A percentile compares a stretch with the other conserved stretches of the same genome.
Evolutionary conservation across 2,888 invertebrate genomes (phyloP).

Genomic region (Hoplodrina blanda): DNA sequence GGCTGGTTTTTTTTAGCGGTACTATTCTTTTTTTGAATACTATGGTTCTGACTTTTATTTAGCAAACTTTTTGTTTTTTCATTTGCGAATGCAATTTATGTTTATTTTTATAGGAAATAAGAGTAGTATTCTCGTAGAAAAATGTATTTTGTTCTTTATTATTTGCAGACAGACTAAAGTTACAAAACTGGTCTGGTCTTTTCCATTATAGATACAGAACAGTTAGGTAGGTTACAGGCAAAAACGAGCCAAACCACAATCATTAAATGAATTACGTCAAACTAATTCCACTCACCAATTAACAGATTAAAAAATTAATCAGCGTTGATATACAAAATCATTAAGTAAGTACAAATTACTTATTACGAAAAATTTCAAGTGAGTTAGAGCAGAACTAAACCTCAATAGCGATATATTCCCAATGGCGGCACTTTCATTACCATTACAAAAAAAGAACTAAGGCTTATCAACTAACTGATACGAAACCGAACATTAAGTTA

Average conservation of each 20-base stretch:
- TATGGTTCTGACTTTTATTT: conserved; percentile 21
- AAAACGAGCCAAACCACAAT: too few relatives aligned
- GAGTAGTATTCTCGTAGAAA: not conserved
- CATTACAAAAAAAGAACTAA: not conserved
- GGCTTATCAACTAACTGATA: conserved; percentile 29
- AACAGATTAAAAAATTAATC: too few relatives aligned
- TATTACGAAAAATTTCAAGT: too few relatives aligned
- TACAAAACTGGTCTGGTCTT: too few relatives aligned
- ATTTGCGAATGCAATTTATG: conserved; percentile 22
- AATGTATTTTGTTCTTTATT: too few relatives aligned
- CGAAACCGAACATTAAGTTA: conserved; percentile 20
- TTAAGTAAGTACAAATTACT: too few relatives aligned
- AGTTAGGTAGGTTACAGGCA: too few relatives aligned
- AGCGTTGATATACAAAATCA: too few relatives aligned
- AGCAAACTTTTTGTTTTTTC: conserved; percentile 4
- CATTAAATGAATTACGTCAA: too few relatives aligned
- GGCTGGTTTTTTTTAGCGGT: conserved; percentile 29
- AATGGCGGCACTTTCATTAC: not conserved
- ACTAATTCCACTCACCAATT: too few relatives aligned
- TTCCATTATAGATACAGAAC: too few relatives aligned
- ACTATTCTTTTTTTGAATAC: conserved; percentile 33
- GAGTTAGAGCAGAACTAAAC: not conserved
- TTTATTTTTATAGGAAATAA: not conserved
- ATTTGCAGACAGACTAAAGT: too few relatives aligned
- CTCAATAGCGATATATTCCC: not conserved